Percentiles rank a stretch among this genome's conserved stretches.
Conservation (phyloP, 1,140 invertebrate species). For the Bilobella aurantiaca region DNA sequence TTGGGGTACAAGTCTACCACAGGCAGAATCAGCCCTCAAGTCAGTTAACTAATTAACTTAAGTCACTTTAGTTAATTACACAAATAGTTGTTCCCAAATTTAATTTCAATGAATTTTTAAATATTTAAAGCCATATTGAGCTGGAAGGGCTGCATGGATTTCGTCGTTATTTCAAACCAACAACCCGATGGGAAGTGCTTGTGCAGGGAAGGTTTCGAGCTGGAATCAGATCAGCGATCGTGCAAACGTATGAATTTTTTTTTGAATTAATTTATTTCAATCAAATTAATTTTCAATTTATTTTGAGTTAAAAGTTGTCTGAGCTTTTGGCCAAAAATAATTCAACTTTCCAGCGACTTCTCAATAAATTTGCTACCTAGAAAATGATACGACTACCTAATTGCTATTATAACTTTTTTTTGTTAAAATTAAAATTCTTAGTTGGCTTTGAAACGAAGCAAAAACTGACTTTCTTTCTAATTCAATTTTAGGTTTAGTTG, state of each 20-base stretch:
- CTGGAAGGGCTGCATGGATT: neutral
- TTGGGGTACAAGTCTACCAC: constrained; percentile 59
- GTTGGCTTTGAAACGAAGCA: too few species aligned
- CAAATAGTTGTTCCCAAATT: neutral
- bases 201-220: constrained; percentile 1
- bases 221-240: neutral
- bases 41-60: constrained; percentile 34
- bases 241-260: neutral
- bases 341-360: too few species aligned
- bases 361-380: too few species aligned
- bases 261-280: too few species aligned
- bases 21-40: constrained; percentile 55
- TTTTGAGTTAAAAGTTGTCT: too few species aligned
- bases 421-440: too few species aligned
- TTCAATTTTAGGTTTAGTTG: constrained; percentile 5
- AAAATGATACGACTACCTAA: too few species aligned
- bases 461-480: too few species aligned
- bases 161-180: neutral
- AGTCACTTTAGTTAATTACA: constrained; percentile 39
- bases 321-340: too few species aligned
- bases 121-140: neutral
- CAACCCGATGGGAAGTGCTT: neutral
- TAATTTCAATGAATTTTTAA: neutral
- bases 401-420: too few species aligned
- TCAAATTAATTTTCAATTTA: too few species aligned